phyloP scores from a whole-genome alignment of 2,888 invertebrate species.

The Julus scandinavius region DNA sequence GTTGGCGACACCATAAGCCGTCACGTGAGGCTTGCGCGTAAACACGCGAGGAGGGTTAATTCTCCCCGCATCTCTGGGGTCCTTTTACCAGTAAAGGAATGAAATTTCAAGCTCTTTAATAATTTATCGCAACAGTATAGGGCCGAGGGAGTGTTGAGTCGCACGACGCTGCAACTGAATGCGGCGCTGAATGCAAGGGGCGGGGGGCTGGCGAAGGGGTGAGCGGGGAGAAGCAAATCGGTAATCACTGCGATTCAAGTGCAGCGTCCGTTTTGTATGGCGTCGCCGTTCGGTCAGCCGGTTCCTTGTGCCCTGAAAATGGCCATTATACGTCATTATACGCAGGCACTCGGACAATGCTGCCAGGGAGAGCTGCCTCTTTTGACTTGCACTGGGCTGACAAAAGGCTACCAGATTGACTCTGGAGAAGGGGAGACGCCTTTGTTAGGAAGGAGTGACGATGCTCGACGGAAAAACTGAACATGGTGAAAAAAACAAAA shows the following conservation, averaged over 20 bases:
- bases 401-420: not conserved
- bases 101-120: not conserved
- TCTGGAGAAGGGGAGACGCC: not conserved
- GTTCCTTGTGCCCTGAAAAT: not conserved
- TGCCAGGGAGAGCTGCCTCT: not conserved
- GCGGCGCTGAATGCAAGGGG: not conserved
- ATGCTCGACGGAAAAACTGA: not conserved
- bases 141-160: not conserved
- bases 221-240: not conserved
- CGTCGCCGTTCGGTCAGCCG: not conserved
- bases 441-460: not conserved
- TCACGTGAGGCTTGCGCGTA: not conserved
- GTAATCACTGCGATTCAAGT: not conserved
- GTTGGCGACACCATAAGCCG: not conserved
- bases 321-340: constrained; percentile 1
- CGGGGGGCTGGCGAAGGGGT: not conserved
- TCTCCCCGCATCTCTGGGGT: not conserved
- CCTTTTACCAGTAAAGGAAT: not conserved
- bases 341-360: not conserved
- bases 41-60: not conserved
- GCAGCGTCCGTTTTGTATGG: not conserved
- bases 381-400: not conserved
- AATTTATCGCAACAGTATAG: constrained; percentile 1
- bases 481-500: no score
- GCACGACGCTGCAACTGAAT: constrained; percentile 1